A percentile compares a stretch with the other conserved stretches of the same genome.
Conservation (phyloP, 2,797 vertebrate genomes). For the Esox masquinongy region DNA sequence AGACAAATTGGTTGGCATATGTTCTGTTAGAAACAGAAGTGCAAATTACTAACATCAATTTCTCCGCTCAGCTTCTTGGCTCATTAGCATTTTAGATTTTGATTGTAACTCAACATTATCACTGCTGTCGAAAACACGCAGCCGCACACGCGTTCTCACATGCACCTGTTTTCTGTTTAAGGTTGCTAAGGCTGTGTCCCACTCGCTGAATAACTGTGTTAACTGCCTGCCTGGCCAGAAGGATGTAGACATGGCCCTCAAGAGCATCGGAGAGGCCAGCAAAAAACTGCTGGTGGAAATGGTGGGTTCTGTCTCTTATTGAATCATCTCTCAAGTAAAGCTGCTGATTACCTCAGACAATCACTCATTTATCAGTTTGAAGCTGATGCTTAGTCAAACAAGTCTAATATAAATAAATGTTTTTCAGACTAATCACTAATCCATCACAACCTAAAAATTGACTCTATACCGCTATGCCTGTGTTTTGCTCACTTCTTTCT, state of each 20-base stretch:
- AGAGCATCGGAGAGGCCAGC: conserved; percentile 97
- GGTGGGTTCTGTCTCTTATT: conserved; percentile 69
- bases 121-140: conserved; percentile 10
- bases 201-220: conserved; percentile 97
- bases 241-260: conserved; percentile 96
- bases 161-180: conserved; percentile 56
- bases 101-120: conserved; percentile 13
- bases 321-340: background rate
- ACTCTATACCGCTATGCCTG: background rate
- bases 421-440: background rate
- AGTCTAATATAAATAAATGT: background rate
- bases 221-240: conserved; percentile 98
- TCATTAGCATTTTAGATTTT: conserved; percentile 45
- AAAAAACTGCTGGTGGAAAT: conserved; percentile 96
- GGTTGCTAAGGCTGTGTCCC: conserved; percentile 98
- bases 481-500: background rate
- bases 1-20: conserved; percentile 50
- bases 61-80: conserved; percentile 28
- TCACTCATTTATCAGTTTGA: background rate
- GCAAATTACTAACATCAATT: conserved; percentile 41
- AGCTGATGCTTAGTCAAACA: background rate
- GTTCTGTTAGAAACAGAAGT: conserved; percentile 42
- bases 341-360: background rate
- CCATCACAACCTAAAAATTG: background rate
- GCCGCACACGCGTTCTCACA: background rate